Evolutionary conservation across 2,113 vertebrate genomes (phyloP).

Genomic region (Pithys albifrons): DNA sequence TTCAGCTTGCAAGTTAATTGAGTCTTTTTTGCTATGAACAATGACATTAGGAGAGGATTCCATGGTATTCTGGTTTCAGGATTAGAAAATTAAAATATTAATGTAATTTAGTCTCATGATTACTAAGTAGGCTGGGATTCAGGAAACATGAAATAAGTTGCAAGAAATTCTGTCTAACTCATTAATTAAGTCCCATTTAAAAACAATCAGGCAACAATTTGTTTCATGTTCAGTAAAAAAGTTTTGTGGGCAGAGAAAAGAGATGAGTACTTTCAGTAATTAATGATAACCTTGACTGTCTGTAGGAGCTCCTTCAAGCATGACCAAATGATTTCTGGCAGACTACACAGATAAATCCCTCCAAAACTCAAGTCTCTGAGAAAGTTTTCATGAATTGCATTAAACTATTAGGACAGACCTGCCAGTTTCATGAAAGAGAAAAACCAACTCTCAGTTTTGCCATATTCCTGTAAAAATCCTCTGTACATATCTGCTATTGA

Average conservation of each 20-base stretch:
- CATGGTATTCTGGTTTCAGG: neutral
- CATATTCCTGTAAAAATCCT: neutral
- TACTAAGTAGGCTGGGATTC: neutral
- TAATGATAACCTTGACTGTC: neutral
- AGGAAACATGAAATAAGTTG: neutral
- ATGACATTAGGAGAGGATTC: neutral
- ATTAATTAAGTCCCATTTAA: neutral
- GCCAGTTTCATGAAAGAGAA: neutral
- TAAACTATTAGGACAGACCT: neutral
- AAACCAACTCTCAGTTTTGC: neutral
- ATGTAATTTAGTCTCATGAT: neutral
- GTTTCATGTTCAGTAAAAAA: neutral
- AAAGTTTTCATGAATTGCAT: neutral
- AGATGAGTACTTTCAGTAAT: neutral
- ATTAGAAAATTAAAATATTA: neutral
- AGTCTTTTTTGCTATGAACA: neutral
- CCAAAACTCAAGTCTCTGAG: neutral
- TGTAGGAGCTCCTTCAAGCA: neutral
- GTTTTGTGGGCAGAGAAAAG: neutral
- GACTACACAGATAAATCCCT: neutral
- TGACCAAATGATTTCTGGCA: neutral
- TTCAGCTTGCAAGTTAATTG: neutral
- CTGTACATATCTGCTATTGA: neutral
- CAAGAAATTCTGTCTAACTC: neutral
- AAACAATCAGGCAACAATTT: neutral